Evolutionary conservation across 2,888 invertebrate species (phyloP), one percentile per base, ranked within the genome.

Genomic region (Scaeva pyrastri): DNA sequence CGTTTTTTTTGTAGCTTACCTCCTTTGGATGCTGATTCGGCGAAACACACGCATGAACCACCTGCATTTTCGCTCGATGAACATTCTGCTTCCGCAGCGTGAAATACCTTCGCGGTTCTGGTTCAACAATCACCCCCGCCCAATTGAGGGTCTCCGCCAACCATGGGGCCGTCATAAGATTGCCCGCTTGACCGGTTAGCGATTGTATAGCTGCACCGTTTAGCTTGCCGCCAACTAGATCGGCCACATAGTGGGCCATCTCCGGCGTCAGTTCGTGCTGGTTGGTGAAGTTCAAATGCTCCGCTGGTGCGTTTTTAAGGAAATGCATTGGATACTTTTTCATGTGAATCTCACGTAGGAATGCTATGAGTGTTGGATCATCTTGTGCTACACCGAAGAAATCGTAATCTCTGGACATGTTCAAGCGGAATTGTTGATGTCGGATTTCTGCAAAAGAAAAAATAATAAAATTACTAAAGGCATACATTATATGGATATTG

Each of bases 371-470:
- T 89, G 95, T 94, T 1, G 96, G 95, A 89, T 96, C 95, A 90
- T 96, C 96, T 93, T 96, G 96, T 14, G 95, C 93, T 84, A 96
- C 96, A 90, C 95, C 94, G 41, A 94, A 94, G 88, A 96, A 93
- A 90, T 96, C 96, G 91, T 96, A 95, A 91, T 96, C 96, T 88
- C 95, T 95, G 64, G 95, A 96, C 95, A 97, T 96, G 93, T 96
- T 97, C 88, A 95, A 93, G 45, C 96, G 95, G 92, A 97, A 97
- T 91, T 96, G 96, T 90, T 96, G 96, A 84, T 96, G 96, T 83
- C 95, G 94, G 88, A 95, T 93, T 8, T 95, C 96, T 96, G 91
- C 19, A 88, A 83, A 80, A 71, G 80, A 55, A 82, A 55, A 50
- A 23, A 19, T 41, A 52, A n/a, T 45, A 41, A 55, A 55, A 45